phyloP scores from a whole-genome alignment of 1,140 invertebrate genomes.

The Melipona quadrifasciata region DNA sequence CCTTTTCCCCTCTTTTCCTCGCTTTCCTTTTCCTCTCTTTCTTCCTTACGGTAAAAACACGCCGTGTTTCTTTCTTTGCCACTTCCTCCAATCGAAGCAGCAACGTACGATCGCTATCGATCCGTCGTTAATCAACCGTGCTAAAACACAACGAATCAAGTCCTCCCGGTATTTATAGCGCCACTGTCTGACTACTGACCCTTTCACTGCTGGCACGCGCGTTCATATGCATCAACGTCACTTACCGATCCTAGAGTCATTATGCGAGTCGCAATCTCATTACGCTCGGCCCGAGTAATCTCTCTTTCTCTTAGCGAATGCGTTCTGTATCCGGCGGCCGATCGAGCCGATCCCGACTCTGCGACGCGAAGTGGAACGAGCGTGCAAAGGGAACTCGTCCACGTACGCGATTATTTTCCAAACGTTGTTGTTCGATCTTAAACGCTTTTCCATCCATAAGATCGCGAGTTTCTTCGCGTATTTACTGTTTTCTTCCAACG shows the following conservation, averaged over 20 bases:
- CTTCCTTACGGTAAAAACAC: too few relatives aligned
- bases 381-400: not conserved
- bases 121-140: constrained; percentile 34
- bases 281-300: constrained; percentile 39
- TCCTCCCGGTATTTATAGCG: constrained; percentile 54
- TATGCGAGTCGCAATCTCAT: constrained; percentile 49
- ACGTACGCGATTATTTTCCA: not conserved
- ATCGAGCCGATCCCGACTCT: not conserved
- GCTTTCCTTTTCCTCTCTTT: not conserved
- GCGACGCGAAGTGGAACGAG: not conserved
- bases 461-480: not conserved
- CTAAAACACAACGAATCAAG: constrained; percentile 45
- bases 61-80: not conserved
- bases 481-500: not conserved
- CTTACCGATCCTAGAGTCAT: constrained; percentile 50
- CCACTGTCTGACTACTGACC: constrained; percentile 54
- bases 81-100: not conserved
- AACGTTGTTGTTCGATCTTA: not conserved
- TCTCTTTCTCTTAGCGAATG: not conserved
- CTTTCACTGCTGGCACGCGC: constrained; percentile 51
- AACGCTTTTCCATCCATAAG: not conserved
- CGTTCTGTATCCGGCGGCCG: constrained; percentile 7
- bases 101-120: constrained; percentile 20
- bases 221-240: constrained; percentile 46
- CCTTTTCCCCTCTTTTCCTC: not conserved